Evolutionary conservation across 2,797 vertebrate genomes (phyloP).

Genomic region (Hemitrygon akajei): DNA sequence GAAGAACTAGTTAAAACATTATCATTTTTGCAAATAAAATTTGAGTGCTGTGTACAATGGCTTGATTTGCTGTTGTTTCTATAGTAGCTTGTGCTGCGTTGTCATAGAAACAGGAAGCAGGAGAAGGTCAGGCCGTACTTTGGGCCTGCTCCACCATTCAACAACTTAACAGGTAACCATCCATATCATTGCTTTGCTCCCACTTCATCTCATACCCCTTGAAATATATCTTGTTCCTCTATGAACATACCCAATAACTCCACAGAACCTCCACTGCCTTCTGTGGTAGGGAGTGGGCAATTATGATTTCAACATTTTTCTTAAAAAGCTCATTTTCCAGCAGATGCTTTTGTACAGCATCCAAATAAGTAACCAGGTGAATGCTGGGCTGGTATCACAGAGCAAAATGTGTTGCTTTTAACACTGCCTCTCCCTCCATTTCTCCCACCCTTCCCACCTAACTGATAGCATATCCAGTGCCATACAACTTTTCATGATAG

Average conservation of each 20-base stretch:
- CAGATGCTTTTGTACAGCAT: neutral
- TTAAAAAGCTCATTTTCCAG: neutral
- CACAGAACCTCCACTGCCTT: no score
- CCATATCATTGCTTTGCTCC: no score
- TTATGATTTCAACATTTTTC: neutral
- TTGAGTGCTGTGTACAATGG: neutral
- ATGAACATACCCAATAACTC: no score
- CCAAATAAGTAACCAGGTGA: neutral
- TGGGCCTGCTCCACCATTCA: no score
- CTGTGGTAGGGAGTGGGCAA: neutral
- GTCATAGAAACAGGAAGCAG: neutral
- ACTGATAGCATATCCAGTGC: neutral
- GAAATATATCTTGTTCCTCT: no score
- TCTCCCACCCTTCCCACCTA: no score
- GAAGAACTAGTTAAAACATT: neutral
- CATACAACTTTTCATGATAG: no score
- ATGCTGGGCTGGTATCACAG: neutral
- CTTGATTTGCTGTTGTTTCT: neutral
- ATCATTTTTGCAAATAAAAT: neutral
- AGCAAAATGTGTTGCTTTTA: neutral
- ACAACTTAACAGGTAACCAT: no score
- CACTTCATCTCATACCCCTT: no score
- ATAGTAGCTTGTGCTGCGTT: neutral
- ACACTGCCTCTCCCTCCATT: neutral
- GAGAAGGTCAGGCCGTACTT: no score